These are phyloP conservation scores for Phylloscopus whistleri DNA, from an alignment of 2,113 vertebrate species.

Conservation along the genomic window DNA sequence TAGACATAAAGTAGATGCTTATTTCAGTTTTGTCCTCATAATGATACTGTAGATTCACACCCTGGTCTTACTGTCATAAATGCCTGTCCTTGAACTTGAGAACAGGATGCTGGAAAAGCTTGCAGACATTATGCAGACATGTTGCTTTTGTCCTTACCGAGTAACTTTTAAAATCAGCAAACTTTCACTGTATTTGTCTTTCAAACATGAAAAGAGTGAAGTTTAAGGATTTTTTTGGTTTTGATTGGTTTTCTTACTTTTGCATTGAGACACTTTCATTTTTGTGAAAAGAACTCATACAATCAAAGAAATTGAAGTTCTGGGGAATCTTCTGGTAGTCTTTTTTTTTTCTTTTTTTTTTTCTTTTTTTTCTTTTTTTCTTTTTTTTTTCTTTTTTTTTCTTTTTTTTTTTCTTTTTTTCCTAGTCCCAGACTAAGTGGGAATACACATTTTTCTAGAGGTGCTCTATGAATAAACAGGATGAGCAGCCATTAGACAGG, in stretches of 20 bases:
- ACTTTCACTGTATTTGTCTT: not conserved
- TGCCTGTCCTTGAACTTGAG: not conserved
- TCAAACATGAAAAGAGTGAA: not conserved
- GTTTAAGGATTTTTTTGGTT: not conserved
- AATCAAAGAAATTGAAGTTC: not conserved
- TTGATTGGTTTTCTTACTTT: not conserved
- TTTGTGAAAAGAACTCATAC: not conserved
- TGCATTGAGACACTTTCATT: not conserved
- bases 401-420: not conserved
- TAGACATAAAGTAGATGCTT: not conserved
- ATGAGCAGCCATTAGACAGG: conserved; percentile 21
- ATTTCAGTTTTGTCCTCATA: not conserved
- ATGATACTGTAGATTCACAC: not conserved
- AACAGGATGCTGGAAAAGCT: not conserved
- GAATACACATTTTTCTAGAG: conserved; percentile 37
- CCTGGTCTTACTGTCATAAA: not conserved
- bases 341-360: not conserved
- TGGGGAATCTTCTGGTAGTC: not conserved
- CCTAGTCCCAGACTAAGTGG: not conserved
- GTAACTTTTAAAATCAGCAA: not conserved
- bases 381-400: not conserved
- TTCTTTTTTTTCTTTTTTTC: not conserved
- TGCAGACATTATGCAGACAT: not conserved
- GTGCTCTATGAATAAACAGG: conserved; percentile 20
- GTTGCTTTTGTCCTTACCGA: not conserved